Percentiles rank a stretch among this genome's conserved stretches.
These are phyloP conservation scores for Dryoscopus gambensis DNA, from an alignment of 2,113 vertebrate genomes.

Conservation along the genomic window DNA sequence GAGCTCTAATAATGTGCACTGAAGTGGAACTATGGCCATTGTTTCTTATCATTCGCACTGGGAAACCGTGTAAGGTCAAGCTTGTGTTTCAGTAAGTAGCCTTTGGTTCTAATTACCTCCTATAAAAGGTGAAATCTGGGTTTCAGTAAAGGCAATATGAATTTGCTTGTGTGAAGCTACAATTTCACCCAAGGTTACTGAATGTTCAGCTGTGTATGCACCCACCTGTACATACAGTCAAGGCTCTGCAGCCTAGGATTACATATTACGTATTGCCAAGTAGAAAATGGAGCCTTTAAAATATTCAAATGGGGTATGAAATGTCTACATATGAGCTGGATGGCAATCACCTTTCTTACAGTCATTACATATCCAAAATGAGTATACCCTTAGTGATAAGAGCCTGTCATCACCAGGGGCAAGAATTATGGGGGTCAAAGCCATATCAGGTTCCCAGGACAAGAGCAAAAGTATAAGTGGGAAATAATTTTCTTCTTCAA, in stretches of 20 bases:
- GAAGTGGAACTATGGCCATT: neutral
- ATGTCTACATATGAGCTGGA: neutral
- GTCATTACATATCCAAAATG: neutral
- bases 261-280: neutral
- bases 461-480: neutral
- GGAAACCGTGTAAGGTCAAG: neutral
- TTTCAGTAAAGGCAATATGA: neutral
- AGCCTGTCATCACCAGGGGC: neutral
- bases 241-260: neutral
- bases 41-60: neutral
- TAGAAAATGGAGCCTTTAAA: neutral
- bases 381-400: neutral
- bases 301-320: neutral
- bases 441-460: neutral
- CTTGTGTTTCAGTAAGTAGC: neutral
- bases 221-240: neutral
- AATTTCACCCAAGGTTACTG: neutral
- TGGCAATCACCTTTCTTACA: neutral
- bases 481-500: neutral
- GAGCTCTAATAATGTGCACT: neutral
- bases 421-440: neutral
- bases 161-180: neutral
- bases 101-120: conserved; percentile 20
- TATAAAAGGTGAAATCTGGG: neutral
- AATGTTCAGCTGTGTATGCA: neutral